Percentiles rank a stretch among this genome's conserved stretches.
These are phyloP conservation scores for Papilio helenus DNA, from an alignment of 1,140 invertebrate species.

Conservation along the genomic window DNA sequence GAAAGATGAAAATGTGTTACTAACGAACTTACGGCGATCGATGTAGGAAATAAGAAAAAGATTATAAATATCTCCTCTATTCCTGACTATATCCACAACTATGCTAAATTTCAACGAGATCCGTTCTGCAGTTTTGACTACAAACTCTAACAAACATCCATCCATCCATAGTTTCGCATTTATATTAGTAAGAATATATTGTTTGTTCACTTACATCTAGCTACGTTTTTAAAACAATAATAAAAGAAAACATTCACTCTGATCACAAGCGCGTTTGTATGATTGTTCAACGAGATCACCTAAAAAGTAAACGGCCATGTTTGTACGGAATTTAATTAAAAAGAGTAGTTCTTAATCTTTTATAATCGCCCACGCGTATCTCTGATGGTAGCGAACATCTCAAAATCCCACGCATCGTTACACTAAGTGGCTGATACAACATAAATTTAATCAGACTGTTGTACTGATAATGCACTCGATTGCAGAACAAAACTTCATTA, in stretches of 20 bases:
- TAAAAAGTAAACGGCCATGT: constrained; percentile 36
- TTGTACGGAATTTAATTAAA: constrained; percentile 36
- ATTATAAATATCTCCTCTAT: no score
- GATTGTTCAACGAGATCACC: constrained; percentile 5
- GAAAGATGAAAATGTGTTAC: no score
- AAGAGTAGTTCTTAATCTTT: constrained; percentile 34
- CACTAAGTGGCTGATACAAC: constrained; percentile 32
- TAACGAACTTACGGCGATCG: no score
- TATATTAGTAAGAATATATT: neutral
- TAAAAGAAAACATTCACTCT: neutral
- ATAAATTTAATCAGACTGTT: constrained; percentile 15
- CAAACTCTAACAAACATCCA: no score
- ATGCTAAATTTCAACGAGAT: no score
- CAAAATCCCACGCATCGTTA: constrained; percentile 33
- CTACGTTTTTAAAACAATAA: neutral
- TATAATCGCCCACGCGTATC: constrained; percentile 34
- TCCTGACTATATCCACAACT: no score
- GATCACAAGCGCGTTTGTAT: constrained; percentile 19
- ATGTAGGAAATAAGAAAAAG: no score
- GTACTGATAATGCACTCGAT: constrained; percentile 22
- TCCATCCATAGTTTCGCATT: no score
- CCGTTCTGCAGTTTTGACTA: no score
- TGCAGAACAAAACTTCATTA: constrained; percentile 23
- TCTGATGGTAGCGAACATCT: constrained; percentile 25
- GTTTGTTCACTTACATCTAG: neutral